Evolutionary conservation across 2,113 vertebrate species (phyloP).

Genomic region (Phylloscopus whistleri): DNA sequence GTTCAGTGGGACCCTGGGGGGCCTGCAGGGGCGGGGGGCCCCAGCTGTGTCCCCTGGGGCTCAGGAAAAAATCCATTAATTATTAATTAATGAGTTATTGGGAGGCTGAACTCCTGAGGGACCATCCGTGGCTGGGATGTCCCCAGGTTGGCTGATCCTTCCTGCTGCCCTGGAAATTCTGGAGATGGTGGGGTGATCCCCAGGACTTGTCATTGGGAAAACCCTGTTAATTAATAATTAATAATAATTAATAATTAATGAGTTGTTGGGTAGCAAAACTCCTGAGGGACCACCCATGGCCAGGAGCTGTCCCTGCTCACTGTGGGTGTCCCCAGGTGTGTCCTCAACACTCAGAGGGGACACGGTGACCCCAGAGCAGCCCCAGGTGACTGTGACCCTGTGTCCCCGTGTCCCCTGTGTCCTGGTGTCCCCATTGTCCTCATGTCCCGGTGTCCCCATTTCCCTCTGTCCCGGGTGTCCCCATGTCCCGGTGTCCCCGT

Average conservation of each 20-base stretch:
- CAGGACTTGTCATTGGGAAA: neutral
- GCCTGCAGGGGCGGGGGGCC: too few species aligned
- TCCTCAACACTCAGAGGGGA: rapidly evolving
- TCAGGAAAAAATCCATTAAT: neutral
- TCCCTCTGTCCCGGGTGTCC: too few species aligned
- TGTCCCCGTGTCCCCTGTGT: neutral
- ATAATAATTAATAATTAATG: too few species aligned
- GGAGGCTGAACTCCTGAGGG: neutral
- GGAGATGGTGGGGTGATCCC: neutral
- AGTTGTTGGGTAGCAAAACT: neutral
- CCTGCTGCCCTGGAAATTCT: neutral
- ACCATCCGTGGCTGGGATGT: neutral
- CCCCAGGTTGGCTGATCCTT: too few species aligned
- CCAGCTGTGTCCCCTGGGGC: neutral
- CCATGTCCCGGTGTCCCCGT: too few species aligned
- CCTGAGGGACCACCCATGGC: neutral
- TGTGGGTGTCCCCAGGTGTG: rapidly evolving
- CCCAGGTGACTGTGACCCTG: neutral
- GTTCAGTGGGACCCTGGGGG: neutral
- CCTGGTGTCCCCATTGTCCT: too few species aligned
- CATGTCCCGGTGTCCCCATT: too few species aligned
- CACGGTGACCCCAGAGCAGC: neutral
- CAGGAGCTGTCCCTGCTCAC: neutral
- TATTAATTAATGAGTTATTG: neutral
- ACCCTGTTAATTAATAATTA: neutral